These are phyloP conservation scores for Falco punctatus DNA, from an alignment of 2,113 vertebrate genomes.

Conservation along the genomic window DNA sequence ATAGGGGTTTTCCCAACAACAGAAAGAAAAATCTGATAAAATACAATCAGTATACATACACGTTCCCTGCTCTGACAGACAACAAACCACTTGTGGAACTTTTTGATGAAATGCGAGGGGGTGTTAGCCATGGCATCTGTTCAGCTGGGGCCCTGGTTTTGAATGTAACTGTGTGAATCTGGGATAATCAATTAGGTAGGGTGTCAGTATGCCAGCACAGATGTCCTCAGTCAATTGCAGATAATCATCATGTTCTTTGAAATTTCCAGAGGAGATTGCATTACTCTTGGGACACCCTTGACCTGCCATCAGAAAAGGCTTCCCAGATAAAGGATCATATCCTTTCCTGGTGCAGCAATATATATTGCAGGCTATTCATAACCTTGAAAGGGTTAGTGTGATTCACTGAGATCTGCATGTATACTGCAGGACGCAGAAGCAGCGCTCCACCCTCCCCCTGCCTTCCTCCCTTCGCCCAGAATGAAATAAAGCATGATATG, in stretches of 20 bases:
- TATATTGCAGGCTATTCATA: slow-evolving; percentile 12
- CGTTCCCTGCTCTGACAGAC: not conserved
- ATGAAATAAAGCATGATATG: not conserved
- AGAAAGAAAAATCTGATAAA: not conserved
- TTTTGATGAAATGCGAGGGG: not conserved
- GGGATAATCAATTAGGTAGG: slow-evolving; percentile 65
- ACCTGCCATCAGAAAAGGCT: slow-evolving; percentile 49
- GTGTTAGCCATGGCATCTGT: slow-evolving; percentile 53
- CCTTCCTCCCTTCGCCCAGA: too few relatives aligned
- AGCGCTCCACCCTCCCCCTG: not conserved
- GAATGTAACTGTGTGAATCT: slow-evolving; percentile 17
- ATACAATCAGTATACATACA: accelerated
- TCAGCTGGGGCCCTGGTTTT: slow-evolving; percentile 42
- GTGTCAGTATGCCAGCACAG: slow-evolving; percentile 65
- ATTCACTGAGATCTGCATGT: not conserved
- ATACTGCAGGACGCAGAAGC: not conserved
- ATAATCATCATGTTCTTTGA: slow-evolving; percentile 62
- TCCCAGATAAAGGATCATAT: slow-evolving; percentile 53
- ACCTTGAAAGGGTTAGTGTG: not conserved
- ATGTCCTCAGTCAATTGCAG: slow-evolving; percentile 69
- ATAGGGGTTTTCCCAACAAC: not conserved
- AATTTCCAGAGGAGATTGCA: slow-evolving; percentile 63
- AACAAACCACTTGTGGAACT: slow-evolving; percentile 49
- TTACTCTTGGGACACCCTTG: slow-evolving; percentile 57
- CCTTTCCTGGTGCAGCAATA: slow-evolving; percentile 9